phyloP scores from a whole-genome alignment of 2,888 invertebrate species.

The Temnothorax unifasciatus region DNA sequence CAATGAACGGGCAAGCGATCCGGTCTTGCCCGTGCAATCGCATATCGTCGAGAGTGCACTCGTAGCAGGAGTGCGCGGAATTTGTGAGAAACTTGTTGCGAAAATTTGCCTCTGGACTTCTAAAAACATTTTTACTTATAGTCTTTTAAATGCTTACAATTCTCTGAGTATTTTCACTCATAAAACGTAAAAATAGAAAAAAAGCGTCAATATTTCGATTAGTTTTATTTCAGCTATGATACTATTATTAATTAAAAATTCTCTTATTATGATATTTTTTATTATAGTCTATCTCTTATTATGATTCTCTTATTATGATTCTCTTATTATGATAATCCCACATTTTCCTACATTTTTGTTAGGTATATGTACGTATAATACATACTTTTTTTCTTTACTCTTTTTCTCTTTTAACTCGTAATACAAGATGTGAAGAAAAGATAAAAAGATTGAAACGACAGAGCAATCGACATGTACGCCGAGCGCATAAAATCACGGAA shows the following conservation, averaged over 20 bases:
- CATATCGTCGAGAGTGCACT: constrained; percentile 33
- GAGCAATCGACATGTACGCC: neutral
- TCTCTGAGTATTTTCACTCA: neutral
- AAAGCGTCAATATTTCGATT: neutral
- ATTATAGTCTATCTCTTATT: too few relatives aligned
- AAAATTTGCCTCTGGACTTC: neutral
- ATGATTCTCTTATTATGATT: neutral
- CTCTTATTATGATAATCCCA: neutral
- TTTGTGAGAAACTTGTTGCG: neutral
- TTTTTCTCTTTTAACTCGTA: neutral
- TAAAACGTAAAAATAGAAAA: neutral
- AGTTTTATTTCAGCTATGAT: neutral
- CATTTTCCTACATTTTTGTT: neutral
- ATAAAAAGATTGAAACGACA: neutral
- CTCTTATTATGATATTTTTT: neutral
- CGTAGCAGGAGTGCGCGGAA: neutral
- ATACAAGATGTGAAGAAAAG: neutral
- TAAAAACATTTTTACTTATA: neutral
- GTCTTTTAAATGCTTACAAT: neutral
- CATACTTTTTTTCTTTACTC: neutral
- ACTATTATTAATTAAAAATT: neutral
- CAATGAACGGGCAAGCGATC: neutral
- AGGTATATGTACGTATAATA: neutral
- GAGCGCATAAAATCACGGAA: neutral
- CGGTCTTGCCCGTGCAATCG: neutral